Evolutionary conservation across 2,113 vertebrate species (phyloP), one percentile per base, ranked within the genome.

Genomic region (Theropithecus gelada): DNA sequence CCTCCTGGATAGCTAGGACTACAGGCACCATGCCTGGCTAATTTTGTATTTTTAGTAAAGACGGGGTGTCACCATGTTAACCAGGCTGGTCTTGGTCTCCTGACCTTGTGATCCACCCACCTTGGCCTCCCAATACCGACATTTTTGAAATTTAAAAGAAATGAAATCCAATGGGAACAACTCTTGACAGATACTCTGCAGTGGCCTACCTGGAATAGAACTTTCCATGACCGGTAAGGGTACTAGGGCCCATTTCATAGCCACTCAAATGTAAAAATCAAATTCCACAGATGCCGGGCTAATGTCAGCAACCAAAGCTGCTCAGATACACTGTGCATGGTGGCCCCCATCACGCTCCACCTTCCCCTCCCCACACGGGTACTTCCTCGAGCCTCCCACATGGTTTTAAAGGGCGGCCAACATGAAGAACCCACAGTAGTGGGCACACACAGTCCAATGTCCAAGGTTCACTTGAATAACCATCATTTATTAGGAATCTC

Each of bases 311-410:
- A 40, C 35, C 20, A 0, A 38, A 88, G 66, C 12, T 9, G 11
- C 78, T 32, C 7, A 27, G 45, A 38, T 14, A 16, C 38, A 72
- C 2, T 2, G 3, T 0, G 2, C 27, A 5, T 64, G 27, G 61
- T 30, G 27, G 61, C 38, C 38, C 17, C 48, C 1, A 1, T 27
- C 78, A 12, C 3, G 0, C 27, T 76, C 13, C 0, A 0, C 11
- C 12, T 18, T n/a, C n/a, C 7, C 32, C 50, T 17, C 2, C 40
- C 57, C 18, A n/a, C 22, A 11, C 2, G 27, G 14, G 10, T 4
- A 4, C 8, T 17, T 52, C n/a, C 2, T 81, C 23, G 18, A 52
- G 50, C 64, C n/a, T 38, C 32, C 84, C 85, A 4, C 27, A 10
- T 9, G 7, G 32, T 17, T 18, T 76, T 45, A 43, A 78, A 82